Evolutionary conservation across 2,797 vertebrate genomes (phyloP), one percentile per base, ranked within the genome.

Genomic region (Melanotaenia parkinsoni): DNA sequence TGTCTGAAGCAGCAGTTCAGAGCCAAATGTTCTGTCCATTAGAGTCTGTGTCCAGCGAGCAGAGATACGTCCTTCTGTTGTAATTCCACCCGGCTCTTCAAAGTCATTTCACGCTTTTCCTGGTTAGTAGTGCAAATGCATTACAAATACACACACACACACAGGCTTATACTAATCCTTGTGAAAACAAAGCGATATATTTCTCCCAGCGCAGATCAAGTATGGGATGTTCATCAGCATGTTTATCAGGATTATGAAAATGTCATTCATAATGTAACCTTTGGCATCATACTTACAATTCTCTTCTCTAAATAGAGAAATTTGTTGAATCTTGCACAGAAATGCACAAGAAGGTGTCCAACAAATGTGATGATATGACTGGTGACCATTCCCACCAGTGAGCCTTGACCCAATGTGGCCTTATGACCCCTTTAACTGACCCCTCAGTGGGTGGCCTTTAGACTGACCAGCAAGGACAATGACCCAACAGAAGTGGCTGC

Each of bases 391-490:
- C 89, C 82, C 90, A 91, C 84, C 86, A 83, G 53, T 61, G 79
- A 82, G 64, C 81, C 59, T 8, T 72, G 84, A 91, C 82, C 87
- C 56, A n/a, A 0, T 22, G 63, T 79, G 88, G 86, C 89, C 88
- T 81, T 58, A 0, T 88, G 85, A 88, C 89, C 88, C 51, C 45
- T 32, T 32, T 18, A 2, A 76, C 82, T 87, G 91, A 91, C 89
- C 92, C 87, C 92, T 91, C 77, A 45, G 82, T 93, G 93, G 93
- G 93, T 94, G 92, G 93, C 61, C 92, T 63, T 67, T 70, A 51
- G 53, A 58, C 78, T 78, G 82, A 85, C 85, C 83, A 79, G 72
- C 50, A 18, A 30, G 8, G 20, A 80, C 71, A 56, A 69, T 75
- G 68, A 80, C 76, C 66, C 67, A 78, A 63, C 57, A 77, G 24